Evolutionary conservation across 2,113 vertebrate genomes (phyloP), one percentile per base, ranked within the genome.

Genomic region (Nothoprocta pentlandii): DNA sequence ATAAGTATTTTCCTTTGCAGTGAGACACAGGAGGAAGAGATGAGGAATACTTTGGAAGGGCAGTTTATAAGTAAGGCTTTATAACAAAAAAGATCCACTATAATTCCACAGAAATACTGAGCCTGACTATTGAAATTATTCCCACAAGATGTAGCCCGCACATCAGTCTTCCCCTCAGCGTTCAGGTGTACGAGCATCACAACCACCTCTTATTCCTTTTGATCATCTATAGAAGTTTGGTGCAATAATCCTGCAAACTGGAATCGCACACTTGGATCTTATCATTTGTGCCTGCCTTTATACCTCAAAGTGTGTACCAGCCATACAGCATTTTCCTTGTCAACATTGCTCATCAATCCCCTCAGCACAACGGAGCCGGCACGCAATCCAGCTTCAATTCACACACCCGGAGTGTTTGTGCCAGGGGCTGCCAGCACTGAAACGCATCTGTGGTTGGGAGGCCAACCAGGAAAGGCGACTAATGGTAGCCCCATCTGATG

Each of bases 371-470:
- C 61, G 47, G 66, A 70, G 39, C 2, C 32, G 12, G 74, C 10
- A 14, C 9, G 10, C 3, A 90, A 62, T 32, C 49, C 51, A n/a
- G 3, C 25, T 25, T 25, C 56, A 59, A 30, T 34, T 83, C 26
- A 7, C 15, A 51, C 51, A 19, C n/a, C 20, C 34, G 15, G 2
- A 42, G 71, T 10, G 30, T 15, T 68, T 46, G 25, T 12, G 30
- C 26, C 74, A 46, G 36, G 28, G 51, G 26, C 28, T 4, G 49
- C 54, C 4, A 6, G 36, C 32, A 54, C 34, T 21, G 9, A 44
- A 61, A 53, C 0, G 3, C 28, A 34, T 8, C 1, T 16, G 15
- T 49, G 15, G 13, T 46, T 16, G 10, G 3, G 23, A 13, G 42
- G 12, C 54, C 54, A 30, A 22, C 9, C 26, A 68, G 20, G 2